Base-by-base conservation (phyloP, 2,888 invertebrate genomes). In the Tortrix viridana region DNA sequence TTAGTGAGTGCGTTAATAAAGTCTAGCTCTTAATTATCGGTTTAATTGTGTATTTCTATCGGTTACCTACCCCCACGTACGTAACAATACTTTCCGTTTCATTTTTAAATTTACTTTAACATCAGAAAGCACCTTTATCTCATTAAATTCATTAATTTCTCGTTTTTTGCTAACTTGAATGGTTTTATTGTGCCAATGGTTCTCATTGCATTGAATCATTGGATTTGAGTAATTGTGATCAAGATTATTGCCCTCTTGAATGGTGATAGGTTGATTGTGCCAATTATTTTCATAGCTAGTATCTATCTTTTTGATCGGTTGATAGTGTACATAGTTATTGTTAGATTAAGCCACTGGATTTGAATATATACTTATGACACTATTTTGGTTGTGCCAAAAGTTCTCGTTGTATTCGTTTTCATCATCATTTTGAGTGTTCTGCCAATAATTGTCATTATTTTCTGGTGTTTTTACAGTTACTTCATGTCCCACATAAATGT, bases 71-170 rank as follows among this genome's bases (percentile, higher is more conserved):
- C n/a, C n/a, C n/a, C n/a, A n/a, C n/a, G n/a, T n/a, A n/a, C n/a
- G n/a, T n/a, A n/a, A n/a, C n/a, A n/a, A n/a, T n/a, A n/a, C n/a
- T 38, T 38, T n/a, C 5, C 38, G 38, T n/a, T 38, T 38, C 38
- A 38, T 5, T 38, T 38, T 38, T 38, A 38, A 38, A 38, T 38
- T 38, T 38, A 38, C 38, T n/a, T 5, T 14, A 38, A 38, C 38
- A 38, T 38, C n/a, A 38, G 38, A 38, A 38, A 38, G 38, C 38
- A 38, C 38, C 38, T 2, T 38, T 38, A 38, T 38, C 38, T 38
- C 12, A n/a, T 38, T 38, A 38, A n/a, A 38, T 38, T 38, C n/a
- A 38, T 38, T 38, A 38, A n/a, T 38, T 38, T 38, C 38, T 38
- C 1, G 12, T 1, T 4, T n/a, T 38, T 38, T n/a, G 38, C 38